These are phyloP conservation scores for Urophycis tenuis DNA, from an alignment of 2,797 vertebrate genomes.

Conservation along the genomic window DNA sequence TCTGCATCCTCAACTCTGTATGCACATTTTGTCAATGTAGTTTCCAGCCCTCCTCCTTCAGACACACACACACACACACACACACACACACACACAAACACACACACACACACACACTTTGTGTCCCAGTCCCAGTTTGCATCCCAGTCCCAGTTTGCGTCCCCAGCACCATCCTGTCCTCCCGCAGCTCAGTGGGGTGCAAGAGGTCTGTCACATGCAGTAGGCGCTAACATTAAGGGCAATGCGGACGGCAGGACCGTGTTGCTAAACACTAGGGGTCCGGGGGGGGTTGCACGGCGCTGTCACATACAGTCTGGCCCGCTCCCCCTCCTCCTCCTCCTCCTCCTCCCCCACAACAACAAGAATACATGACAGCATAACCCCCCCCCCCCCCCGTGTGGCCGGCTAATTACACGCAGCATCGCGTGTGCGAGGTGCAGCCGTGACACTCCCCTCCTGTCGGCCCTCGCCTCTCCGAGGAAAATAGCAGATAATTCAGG, in stretches of 20 bases:
- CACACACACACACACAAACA: not conserved
- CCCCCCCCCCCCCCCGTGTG: slow-evolving; percentile 65
- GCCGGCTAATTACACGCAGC: slow-evolving; percentile 60
- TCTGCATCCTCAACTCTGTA: slow-evolving; percentile 36
- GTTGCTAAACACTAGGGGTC: slow-evolving; percentile 41
- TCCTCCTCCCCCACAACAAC: slow-evolving; percentile 38
- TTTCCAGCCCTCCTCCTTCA: slow-evolving; percentile 15
- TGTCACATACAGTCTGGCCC: slow-evolving; percentile 55
- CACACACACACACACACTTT: too few species aligned
- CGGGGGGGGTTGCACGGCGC: slow-evolving; percentile 49
- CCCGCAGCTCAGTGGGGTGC: too few species aligned
- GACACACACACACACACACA: not conserved
- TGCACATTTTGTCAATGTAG: slow-evolving; percentile 68
- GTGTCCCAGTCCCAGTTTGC: too few species aligned
- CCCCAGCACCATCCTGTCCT: not conserved
- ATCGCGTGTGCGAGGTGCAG: slow-evolving; percentile 49
- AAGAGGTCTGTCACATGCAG: too few species aligned
- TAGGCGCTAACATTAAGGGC: too few species aligned
- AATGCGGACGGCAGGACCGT: slow-evolving; percentile 30
- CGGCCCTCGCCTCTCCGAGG: too few species aligned
- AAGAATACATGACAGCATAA: slow-evolving; percentile 67
- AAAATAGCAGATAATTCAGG: too few species aligned
- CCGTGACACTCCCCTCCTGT: too few species aligned
- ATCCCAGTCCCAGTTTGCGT: too few species aligned
- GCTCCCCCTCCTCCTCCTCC: not conserved